Conservation (phyloP, 2,113 vertebrate species). For the Archilochus colubris region DNA sequence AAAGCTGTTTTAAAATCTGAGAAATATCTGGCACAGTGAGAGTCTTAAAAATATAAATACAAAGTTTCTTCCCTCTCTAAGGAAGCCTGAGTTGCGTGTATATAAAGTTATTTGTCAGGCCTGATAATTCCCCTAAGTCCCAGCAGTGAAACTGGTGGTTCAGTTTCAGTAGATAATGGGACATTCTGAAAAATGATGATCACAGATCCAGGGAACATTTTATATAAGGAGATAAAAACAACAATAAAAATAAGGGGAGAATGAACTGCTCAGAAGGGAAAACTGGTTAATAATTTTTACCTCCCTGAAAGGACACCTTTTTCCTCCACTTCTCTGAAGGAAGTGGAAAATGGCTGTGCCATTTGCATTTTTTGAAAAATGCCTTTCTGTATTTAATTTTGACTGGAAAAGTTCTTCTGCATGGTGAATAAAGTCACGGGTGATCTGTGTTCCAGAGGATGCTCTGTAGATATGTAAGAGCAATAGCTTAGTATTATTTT, state of each 20-base stretch:
- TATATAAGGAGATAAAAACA: background rate
- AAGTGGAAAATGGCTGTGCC: background rate
- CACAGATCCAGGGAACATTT: background rate
- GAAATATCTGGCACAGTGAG: background rate
- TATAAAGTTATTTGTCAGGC: background rate
- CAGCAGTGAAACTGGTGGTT: background rate
- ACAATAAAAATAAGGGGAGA: background rate
- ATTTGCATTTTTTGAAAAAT: background rate
- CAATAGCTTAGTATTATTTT: background rate
- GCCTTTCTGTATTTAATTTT: background rate
- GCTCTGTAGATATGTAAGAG: background rate
- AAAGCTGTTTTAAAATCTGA: background rate
- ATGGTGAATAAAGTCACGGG: background rate
- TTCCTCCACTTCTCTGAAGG: background rate
- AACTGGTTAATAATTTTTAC: background rate
- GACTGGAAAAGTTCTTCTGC: rapidly evolving
- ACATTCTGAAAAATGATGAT: background rate
- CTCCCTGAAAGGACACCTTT: background rate
- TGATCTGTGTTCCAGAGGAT: background rate
- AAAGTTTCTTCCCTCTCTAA: background rate
- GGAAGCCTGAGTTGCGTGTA: background rate
- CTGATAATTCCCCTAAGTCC: background rate
- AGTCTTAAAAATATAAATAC: background rate
- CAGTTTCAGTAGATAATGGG: background rate
- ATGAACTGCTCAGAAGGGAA: background rate